Conservation (phyloP, 2,797 vertebrate species). For the Typhlichthys eigenmanni region DNA sequence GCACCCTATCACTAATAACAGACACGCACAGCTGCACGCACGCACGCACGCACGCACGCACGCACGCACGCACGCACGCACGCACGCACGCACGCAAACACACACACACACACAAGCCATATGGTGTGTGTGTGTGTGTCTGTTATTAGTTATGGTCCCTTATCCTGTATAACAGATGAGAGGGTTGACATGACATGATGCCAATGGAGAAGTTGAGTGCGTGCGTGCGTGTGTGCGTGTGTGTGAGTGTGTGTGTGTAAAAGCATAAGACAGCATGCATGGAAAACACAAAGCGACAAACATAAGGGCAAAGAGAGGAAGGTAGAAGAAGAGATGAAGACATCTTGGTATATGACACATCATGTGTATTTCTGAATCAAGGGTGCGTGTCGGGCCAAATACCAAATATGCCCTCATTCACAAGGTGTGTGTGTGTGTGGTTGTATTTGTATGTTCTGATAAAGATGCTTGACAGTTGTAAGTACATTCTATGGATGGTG, state of each 20-base stretch:
- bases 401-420: too few species aligned
- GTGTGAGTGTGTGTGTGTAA: conserved; percentile 1
- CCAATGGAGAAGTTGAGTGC: conserved; percentile 12
- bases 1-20: too few species aligned
- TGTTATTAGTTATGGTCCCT: conserved; percentile 35
- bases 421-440: too few species aligned
- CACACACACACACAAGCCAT: not conserved
- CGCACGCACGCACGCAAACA: not conserved
- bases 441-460: too few species aligned
- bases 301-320: not conserved
- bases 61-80: too few species aligned
- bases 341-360: too few species aligned
- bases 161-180: conserved; percentile 38
- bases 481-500: too few species aligned
- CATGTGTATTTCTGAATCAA: too few species aligned
- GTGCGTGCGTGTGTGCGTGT: not conserved
- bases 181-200: conserved; percentile 32
- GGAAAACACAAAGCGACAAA: not conserved
- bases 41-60: too few species aligned
- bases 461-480: too few species aligned
- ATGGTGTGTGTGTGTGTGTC: conserved; percentile 6
- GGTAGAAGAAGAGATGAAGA: not conserved
- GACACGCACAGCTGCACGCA: not conserved
- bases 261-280: not conserved
- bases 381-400: too few species aligned